phyloP scores from a whole-genome alignment of 2,113 vertebrate species.

The Clarias batrachus region DNA sequence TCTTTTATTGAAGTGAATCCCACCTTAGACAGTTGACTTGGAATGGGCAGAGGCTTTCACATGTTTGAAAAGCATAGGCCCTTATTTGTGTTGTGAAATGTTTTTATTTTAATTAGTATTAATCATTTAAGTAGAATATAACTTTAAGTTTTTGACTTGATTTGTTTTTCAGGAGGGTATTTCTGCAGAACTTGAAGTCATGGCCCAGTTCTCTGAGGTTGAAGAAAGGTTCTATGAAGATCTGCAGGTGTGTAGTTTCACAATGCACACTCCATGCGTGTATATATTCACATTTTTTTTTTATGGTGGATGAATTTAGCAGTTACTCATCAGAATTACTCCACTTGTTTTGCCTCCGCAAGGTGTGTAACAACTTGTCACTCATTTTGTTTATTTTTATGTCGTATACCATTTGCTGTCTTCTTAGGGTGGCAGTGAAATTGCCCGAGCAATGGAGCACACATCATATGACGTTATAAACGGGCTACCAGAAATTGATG shows the following conservation, averaged over 20 bases:
- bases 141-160: background rate
- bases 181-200: slow-evolving; percentile 59
- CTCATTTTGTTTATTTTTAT: background rate
- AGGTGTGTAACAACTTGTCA: background rate
- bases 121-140: background rate
- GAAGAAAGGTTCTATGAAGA: slow-evolving; percentile 65
- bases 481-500: slow-evolving; percentile 55
- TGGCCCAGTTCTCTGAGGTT: slow-evolving; percentile 64
- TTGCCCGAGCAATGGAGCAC: slow-evolving; percentile 61
- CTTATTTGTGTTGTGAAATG: background rate
- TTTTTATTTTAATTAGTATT: too few relatives aligned
- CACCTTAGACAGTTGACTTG: background rate
- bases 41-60: background rate
- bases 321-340: too few relatives aligned
- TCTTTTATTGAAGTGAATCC: background rate
- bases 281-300: background rate
- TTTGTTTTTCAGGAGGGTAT: slow-evolving; percentile 61
- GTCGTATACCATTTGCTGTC: background rate
- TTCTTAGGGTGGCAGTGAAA: slow-evolving; percentile 52
- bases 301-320: background rate
- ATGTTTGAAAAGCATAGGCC: background rate
- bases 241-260: slow-evolving; percentile 59
- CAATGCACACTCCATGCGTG: background rate
- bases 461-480: slow-evolving; percentile 58
- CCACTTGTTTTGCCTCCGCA: background rate